Conservation (phyloP, 2,113 vertebrate genomes). For the Rhadina sibilatrix region DNA sequence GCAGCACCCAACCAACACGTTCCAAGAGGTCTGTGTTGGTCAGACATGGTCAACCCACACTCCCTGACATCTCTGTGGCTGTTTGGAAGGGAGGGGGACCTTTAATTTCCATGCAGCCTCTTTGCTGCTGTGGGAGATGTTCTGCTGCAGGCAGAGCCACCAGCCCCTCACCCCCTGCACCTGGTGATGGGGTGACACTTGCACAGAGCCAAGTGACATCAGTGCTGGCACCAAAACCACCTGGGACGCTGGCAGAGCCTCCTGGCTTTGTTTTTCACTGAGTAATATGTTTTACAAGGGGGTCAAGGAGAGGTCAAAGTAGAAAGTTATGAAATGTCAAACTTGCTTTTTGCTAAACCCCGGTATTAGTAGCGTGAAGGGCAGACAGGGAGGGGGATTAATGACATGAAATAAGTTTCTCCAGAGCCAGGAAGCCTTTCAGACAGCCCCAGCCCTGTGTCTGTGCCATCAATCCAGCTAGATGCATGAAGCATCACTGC, state of each 20-base stretch:
- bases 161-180: not conserved
- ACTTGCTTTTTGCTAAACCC: not conserved
- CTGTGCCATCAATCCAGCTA: not conserved
- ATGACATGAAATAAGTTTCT: not conserved
- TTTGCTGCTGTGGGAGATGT: not conserved
- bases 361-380: accelerated
- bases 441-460: not conserved
- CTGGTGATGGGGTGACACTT: not conserved
- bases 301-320: not conserved
- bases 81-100: accelerated
- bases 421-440: not conserved
- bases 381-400: not conserved
- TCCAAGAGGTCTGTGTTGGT: not conserved
- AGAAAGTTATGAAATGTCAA: not conserved
- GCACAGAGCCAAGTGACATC: accelerated
- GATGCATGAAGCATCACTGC: not conserved
- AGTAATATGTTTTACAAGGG: not conserved
- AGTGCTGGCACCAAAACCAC: not conserved
- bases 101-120: not conserved
- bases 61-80: not conserved
- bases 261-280: not conserved
- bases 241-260: not conserved
- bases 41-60: accelerated
- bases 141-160: not conserved
- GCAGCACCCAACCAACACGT: not conserved